These are phyloP conservation scores for Eulemur mongoz DNA, from an alignment of 2,797 vertebrate genomes.

Conservation along the genomic window DNA sequence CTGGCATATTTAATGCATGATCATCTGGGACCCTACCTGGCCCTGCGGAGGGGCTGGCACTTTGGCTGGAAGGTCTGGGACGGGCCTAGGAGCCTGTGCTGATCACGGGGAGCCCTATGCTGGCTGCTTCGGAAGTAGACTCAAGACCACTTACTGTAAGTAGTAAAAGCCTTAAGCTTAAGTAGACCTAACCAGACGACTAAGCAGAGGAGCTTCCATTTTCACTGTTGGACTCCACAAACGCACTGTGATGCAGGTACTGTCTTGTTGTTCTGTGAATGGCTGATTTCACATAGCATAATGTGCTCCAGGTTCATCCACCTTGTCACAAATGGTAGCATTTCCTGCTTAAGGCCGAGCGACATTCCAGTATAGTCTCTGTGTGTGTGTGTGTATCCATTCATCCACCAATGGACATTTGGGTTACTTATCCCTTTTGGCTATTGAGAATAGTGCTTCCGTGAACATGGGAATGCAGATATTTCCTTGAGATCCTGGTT, in stretches of 20 bases:
- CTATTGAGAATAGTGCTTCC: background rate
- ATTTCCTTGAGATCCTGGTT: no score
- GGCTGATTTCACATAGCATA: background rate
- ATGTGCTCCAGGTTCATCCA: background rate
- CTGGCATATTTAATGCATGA: rapidly evolving
- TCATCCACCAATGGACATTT: background rate
- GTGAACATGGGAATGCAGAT: background rate
- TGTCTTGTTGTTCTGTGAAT: background rate
- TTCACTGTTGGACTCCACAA: background rate
- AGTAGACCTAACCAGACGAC: background rate
- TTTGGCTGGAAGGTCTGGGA: background rate
- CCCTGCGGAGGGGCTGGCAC: background rate
- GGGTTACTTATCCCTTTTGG: background rate
- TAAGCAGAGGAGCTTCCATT: background rate
- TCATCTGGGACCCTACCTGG: background rate
- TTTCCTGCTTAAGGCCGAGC: background rate
- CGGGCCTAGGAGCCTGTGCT: background rate
- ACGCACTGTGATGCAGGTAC: background rate
- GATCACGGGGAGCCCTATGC: background rate
- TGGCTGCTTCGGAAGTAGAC: background rate
- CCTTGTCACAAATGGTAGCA: background rate
- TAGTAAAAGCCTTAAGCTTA: background rate
- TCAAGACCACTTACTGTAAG: background rate
- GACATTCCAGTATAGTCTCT: background rate
- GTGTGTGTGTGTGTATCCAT: background rate